A percentile compares a stretch with the other conserved stretches of the same genome.
Conservation (phyloP, 2,797 vertebrate genomes). For the Falco rusticolus region DNA sequence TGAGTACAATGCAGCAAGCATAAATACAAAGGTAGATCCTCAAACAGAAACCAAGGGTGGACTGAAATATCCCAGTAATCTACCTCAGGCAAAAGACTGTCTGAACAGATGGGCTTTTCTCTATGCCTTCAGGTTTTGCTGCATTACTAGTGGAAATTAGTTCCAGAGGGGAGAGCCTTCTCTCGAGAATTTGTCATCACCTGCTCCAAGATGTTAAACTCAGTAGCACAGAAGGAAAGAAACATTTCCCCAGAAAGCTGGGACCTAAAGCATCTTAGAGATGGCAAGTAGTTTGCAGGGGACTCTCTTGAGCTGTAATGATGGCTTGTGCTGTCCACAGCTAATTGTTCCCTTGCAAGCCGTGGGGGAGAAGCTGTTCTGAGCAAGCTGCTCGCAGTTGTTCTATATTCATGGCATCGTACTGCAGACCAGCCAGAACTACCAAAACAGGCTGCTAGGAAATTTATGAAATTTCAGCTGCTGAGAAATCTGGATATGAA, state of each 20-base stretch:
- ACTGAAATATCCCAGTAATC: not conserved
- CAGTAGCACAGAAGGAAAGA: not conserved
- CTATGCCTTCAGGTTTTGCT: not conserved
- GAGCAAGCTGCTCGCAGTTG: not conserved
- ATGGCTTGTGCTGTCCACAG: not conserved
- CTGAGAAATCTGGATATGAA: not conserved
- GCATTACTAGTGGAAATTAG: slow-evolving; percentile 14
- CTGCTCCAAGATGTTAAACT: not conserved
- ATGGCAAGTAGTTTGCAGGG: not conserved
- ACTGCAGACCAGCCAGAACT: not conserved
- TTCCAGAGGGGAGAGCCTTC: slow-evolving; percentile 4
- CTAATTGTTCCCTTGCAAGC: not conserved
- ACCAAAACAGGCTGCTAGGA: not conserved
- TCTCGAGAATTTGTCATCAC: not conserved
- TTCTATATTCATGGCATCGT: not conserved
- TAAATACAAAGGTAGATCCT: not conserved
- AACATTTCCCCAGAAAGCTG: not conserved
- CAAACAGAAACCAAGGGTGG: not conserved
- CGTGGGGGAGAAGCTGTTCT: not conserved
- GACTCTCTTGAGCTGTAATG: not conserved
- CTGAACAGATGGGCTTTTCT: not conserved
- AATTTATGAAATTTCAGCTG: not conserved
- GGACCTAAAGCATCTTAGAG: not conserved
- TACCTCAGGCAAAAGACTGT: not conserved
- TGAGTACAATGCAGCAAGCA: not conserved